Evolutionary conservation across 2,888 invertebrate species (phyloP).

Genomic region (Watsonalla binaria): DNA sequence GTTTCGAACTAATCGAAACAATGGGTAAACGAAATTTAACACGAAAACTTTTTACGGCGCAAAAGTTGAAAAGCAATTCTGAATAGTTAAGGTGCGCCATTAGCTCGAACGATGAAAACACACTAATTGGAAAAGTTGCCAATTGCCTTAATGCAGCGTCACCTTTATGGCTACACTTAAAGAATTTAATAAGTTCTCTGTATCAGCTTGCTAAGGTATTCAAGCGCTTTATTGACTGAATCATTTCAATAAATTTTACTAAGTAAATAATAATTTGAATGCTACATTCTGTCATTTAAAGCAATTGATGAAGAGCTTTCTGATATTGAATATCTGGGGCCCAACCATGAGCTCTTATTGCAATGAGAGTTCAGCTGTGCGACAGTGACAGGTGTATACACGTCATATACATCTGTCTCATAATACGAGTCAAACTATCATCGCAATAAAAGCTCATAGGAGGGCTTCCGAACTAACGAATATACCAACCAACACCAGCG

Average conservation of each 20-base stretch:
- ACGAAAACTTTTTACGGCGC: conserved; percentile 4
- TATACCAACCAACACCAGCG: too few species aligned
- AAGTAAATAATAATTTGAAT: too few species aligned
- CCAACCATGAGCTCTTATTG: too few species aligned
- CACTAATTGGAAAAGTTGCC: conserved; percentile 44
- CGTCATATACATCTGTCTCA: too few species aligned
- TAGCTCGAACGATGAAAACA: conserved; percentile 46
- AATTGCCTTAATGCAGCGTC: conserved; percentile 17
- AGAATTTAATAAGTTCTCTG: conserved; percentile 23
- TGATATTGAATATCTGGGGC: too few species aligned
- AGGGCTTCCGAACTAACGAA: too few species aligned
- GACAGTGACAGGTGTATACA: too few species aligned
- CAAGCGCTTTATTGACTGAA: neutral
- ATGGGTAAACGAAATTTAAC: neutral
- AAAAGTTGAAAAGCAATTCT: conserved; percentile 9
- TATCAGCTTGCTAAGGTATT: neutral
- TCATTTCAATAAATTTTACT: neutral
- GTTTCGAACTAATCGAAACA: neutral
- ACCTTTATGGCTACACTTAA: conserved; percentile 13
- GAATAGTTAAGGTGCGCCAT: conserved; percentile 18
- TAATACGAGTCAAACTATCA: too few species aligned
- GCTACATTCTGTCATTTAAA: too few species aligned
- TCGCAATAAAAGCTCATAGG: too few species aligned
- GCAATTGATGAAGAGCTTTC: too few species aligned
- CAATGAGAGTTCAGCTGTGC: too few species aligned